Evolutionary conservation across 2,797 vertebrate genomes (phyloP).

Genomic region (Galagoides demidoff): DNA sequence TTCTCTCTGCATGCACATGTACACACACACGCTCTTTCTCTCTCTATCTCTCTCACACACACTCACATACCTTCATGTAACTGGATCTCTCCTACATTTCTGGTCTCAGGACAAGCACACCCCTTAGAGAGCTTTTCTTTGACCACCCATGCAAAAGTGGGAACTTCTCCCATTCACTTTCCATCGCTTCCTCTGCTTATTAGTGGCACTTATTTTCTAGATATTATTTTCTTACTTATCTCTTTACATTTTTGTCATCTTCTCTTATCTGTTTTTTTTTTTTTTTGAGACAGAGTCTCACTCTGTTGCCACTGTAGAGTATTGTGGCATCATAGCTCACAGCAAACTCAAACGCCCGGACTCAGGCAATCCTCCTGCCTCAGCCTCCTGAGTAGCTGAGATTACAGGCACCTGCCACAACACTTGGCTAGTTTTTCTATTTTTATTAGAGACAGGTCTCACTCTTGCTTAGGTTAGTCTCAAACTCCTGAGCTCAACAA

Average conservation of each 20-base stretch:
- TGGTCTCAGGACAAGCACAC: neutral
- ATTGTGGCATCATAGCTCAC: too few species aligned
- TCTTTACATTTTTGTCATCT: neutral
- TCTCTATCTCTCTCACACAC: neutral
- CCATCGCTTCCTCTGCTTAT: neutral
- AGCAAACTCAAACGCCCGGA: too few species aligned
- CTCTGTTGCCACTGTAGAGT: too few species aligned
- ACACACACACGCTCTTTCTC: too few species aligned
- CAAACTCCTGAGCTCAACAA: too few species aligned
- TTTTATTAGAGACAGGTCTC: too few species aligned
- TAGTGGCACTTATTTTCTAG: neutral
- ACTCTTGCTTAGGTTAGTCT: too few species aligned
- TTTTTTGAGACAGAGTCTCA: too few species aligned
- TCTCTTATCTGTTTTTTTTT: neutral
- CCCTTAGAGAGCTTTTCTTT: neutral
- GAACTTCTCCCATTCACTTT: neutral
- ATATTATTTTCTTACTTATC: neutral
- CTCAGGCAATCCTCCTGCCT: too few species aligned
- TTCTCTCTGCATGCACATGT: neutral
- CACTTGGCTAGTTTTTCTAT: too few species aligned
- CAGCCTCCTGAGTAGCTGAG: too few species aligned
- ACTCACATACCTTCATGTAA: accelerated
- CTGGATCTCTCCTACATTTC: neutral
- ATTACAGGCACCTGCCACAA: too few species aligned
- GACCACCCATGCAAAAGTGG: neutral